Base-by-base conservation (phyloP, 2,797 vertebrate species). In the Vespertilio murinus region DNA sequence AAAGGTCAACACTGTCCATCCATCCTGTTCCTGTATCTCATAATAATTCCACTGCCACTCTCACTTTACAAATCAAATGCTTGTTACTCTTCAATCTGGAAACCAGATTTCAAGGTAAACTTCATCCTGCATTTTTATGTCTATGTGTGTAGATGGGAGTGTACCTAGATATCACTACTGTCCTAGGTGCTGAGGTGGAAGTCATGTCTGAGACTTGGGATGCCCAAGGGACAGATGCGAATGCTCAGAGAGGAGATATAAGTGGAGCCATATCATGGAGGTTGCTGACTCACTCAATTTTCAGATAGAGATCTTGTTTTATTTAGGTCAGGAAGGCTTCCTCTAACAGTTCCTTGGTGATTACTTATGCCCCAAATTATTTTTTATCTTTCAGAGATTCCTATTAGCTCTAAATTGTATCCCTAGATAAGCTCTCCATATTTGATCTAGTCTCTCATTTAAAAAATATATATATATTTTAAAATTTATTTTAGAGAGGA, bases 371-470 rank as follows among this genome's bases (percentile, higher is more conserved):
- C 54, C 33, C 65, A 42, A 74, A 83, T 92, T 86, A 82, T 69
- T 70, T 69, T 69, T 89, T 78, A 35, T 70, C 47, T 86, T 89
- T 74, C 78, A 78, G 80, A 89, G 75, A 83, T 38, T 77, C 18
- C 88, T 89, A 28, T 61, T 80, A 47, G 14, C 20, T 85, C 23
- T 74, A 94, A 73, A 80, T 54, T 75, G 22, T 56, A 77, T 73
- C 20, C 6, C 28, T 61, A 73, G 40, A 81, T 74, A 16, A 77
- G 69, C 17, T 91, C 61, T 77, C 86, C 75, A 20, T 91, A 80
- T 89, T 93, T 87, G 67, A 77, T 77, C 33, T 79, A 85, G 59
- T 67, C 33, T 91, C 30, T 94, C 64, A 71, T 77, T 88, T 91
- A 16, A 61, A 61, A 61, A 56, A 61, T 3, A 61, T 61, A 30